Evolutionary conservation across 1,140 invertebrate genomes (phyloP).

Genomic region (Leptestheria dahalacensis): DNA sequence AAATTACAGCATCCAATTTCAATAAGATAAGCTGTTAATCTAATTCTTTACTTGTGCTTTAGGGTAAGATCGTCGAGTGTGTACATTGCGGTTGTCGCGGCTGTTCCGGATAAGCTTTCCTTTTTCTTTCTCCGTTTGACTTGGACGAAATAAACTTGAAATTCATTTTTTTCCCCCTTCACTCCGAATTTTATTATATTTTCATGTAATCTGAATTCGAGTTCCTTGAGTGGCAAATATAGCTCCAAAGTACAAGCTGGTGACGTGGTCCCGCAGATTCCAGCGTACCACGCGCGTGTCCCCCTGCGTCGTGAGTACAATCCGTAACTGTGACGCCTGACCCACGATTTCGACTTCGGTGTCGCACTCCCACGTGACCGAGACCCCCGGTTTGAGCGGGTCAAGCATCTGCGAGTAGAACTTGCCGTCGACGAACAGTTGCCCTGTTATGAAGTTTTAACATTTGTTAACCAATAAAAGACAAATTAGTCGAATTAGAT

Average conservation of each 20-base stretch:
- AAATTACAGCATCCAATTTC: slow-evolving; percentile 15
- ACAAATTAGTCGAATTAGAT: background rate
- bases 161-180: background rate
- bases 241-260: background rate
- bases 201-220: background rate
- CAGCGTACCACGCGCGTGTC: background rate
- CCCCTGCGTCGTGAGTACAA: background rate
- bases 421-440: slow-evolving; percentile 20
- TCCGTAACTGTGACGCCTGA: slow-evolving; percentile 14
- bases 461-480: background rate
- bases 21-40: background rate
- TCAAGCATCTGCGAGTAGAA: background rate
- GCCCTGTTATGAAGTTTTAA: slow-evolving; percentile 16
- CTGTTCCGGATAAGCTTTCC: slow-evolving; percentile 55
- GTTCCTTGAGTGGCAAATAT: background rate
- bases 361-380: slow-evolving; percentile 21
- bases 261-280: background rate
- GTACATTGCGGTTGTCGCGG: slow-evolving; percentile 94
- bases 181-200: no score
- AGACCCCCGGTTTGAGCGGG: slow-evolving; percentile 16
- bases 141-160: background rate
- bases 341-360: slow-evolving; percentile 5
- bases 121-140: slow-evolving; percentile 3
- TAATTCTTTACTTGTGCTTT: slow-evolving; percentile 26
- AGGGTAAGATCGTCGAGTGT: slow-evolving; percentile 90